Conservation (phyloP, 2,888 invertebrate genomes). For the Steinernema scapterisci region DNA sequence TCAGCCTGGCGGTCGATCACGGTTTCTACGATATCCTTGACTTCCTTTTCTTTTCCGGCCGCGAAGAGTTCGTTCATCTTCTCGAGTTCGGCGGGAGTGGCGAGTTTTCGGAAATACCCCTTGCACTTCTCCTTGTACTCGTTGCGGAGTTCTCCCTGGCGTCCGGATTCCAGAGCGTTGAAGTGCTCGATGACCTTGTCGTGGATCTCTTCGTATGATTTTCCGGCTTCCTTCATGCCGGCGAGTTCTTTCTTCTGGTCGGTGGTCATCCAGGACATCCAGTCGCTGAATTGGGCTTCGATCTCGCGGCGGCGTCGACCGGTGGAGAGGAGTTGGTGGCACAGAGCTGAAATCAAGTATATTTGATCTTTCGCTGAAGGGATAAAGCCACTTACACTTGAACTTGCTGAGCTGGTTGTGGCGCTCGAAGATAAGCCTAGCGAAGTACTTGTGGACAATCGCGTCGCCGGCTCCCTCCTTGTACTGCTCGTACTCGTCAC, state of each 20-base stretch:
- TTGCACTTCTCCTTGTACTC: slow-evolving; percentile 52
- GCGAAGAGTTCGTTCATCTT: slow-evolving; percentile 46
- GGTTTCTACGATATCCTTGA: slow-evolving; percentile 43
- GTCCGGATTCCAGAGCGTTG: slow-evolving; percentile 30
- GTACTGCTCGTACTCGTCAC: slow-evolving; percentile 14
- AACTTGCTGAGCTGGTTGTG: slow-evolving; percentile 18
- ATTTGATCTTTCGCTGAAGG: neutral
- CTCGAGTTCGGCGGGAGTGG: slow-evolving; percentile 45
- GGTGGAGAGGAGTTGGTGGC: slow-evolving; percentile 20
- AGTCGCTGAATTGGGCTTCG: slow-evolving; percentile 19
- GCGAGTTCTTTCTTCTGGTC: slow-evolving; percentile 46
- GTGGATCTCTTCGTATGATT: slow-evolving; percentile 48
- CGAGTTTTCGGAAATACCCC: slow-evolving; percentile 28
- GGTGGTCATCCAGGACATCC: slow-evolving; percentile 37
- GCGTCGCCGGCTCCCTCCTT: neutral
- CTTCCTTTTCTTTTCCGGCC: slow-evolving; percentile 39
- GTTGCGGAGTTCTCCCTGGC: slow-evolving; percentile 38
- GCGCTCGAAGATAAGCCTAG: slow-evolving; percentile 24
- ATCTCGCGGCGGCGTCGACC: slow-evolving; percentile 2
- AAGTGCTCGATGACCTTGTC: slow-evolving; percentile 50
- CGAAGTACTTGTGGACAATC: slow-evolving; percentile 28
- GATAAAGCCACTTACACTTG: neutral
- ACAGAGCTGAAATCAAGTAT: neutral
- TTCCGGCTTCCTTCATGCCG: slow-evolving; percentile 47
- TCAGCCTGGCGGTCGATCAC: slow-evolving; percentile 41